These are phyloP conservation scores for Brachirus orientalis DNA, from an alignment of 2,113 vertebrate genomes.

Conservation along the genomic window DNA sequence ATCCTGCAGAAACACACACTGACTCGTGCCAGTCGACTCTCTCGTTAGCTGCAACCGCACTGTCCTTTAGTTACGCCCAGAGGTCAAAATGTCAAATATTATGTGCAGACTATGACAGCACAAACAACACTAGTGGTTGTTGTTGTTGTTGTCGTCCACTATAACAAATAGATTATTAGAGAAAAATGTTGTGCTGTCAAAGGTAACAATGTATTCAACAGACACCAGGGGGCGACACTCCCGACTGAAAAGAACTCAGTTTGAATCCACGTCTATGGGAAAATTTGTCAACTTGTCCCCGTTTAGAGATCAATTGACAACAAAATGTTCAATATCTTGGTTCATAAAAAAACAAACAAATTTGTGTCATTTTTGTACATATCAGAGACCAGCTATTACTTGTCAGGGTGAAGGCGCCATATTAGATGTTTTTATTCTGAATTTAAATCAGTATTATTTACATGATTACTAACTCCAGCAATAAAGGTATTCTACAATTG, in stretches of 20 bases:
- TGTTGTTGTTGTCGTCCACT: not conserved
- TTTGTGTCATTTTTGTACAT: not conserved
- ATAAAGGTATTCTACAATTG: no score
- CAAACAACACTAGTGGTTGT: not conserved
- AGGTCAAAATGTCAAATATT: conserved; percentile 55
- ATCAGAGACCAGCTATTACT: no score
- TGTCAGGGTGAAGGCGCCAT: no score
- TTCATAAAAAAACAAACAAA: not conserved
- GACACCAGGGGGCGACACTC: no score
- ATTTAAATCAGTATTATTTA: no score
- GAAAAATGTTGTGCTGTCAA: no score
- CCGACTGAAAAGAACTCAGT: no score
- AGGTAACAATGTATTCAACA: no score
- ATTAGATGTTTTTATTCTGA: no score
- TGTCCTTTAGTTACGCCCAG: conserved; percentile 20
- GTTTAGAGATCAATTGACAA: not conserved
- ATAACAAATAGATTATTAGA: not conserved
- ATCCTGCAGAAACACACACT: conserved; percentile 1
- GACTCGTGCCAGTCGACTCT: not conserved
- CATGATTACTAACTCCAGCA: no score
- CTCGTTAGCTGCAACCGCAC: not conserved
- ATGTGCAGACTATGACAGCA: not conserved
- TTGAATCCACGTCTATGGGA: no score
- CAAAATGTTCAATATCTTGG: not conserved
- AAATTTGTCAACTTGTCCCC: no score